Conservation (phyloP, 2,113 vertebrate genomes). For the Herpailurus yagouaroundi region DNA sequence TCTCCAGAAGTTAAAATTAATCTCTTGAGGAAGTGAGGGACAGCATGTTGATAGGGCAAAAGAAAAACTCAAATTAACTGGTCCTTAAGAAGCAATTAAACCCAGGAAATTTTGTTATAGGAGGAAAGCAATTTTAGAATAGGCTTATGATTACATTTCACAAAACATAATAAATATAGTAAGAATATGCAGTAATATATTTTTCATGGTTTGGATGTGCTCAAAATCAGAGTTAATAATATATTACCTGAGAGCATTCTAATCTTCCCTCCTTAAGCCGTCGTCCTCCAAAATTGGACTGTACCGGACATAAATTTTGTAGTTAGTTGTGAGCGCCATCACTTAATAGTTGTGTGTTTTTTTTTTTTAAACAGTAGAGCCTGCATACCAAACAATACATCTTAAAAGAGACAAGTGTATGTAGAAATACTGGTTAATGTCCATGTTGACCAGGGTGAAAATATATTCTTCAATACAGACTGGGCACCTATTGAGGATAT, state of each 20-base stretch:
- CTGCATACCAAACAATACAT: not conserved
- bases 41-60: slow-evolving; percentile 20
- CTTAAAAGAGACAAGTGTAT: not conserved
- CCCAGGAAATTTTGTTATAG: slow-evolving; percentile 50
- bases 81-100: slow-evolving; percentile 69
- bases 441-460: not conserved
- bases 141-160: slow-evolving; percentile 47
- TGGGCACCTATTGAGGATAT: not conserved
- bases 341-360: not conserved
- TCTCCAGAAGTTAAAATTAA: slow-evolving; percentile 60
- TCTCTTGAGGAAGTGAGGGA: slow-evolving; percentile 30
- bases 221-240: slow-evolving; percentile 48
- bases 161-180: slow-evolving; percentile 44
- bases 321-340: not conserved
- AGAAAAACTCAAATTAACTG: slow-evolving; percentile 53
- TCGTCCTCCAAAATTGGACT: not conserved
- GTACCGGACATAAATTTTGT: not conserved
- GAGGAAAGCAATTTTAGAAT: slow-evolving; percentile 50
- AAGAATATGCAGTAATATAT: not conserved
- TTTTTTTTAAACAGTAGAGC: not conserved
- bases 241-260: not conserved
- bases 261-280: not conserved
- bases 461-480: not conserved
- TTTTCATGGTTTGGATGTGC: slow-evolving; percentile 10
- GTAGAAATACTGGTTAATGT: not conserved